These are phyloP conservation scores for Saturnia japonica DNA, from an alignment of 2,888 invertebrate species.

Conservation along the genomic window DNA sequence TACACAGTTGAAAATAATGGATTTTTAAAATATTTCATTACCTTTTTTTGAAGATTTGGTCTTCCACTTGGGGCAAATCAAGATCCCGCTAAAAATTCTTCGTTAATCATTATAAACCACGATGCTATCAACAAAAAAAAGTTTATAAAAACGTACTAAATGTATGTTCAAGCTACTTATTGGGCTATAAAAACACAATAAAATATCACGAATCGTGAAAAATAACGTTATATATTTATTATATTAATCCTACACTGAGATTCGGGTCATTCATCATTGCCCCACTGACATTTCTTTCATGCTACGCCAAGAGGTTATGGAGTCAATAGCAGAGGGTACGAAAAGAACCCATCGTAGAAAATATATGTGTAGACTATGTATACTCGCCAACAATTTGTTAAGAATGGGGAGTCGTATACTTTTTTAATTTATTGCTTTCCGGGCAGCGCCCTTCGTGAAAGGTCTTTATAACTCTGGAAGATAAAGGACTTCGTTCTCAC, in stretches of 20 bases:
- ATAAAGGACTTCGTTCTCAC: constrained; percentile 22
- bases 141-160: not conserved
- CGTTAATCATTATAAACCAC: not conserved
- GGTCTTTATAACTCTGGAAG: constrained; percentile 26
- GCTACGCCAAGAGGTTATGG: constrained; percentile 45
- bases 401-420: constrained; percentile 56
- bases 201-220: not conserved
- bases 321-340: constrained; percentile 40
- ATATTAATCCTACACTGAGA: constrained; percentile 36
- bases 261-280: constrained; percentile 67
- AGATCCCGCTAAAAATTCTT: too few species aligned
- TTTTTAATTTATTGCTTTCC: constrained; percentile 55
- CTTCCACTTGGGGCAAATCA: too few species aligned
- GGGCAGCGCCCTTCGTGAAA: constrained; percentile 32
- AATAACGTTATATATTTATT: constrained; percentile 14
- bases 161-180: not conserved
- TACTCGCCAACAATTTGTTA: constrained; percentile 49
- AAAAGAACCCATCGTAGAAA: constrained; percentile 43
- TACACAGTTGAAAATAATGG: too few species aligned
- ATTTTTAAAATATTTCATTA: too few species aligned
- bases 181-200: constrained; percentile 1
- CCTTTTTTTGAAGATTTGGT: too few species aligned
- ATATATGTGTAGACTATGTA: constrained; percentile 36
- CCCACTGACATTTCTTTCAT: constrained; percentile 59
- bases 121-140: not conserved